These are phyloP conservation scores for Solea solea DNA, from an alignment of 2,113 vertebrate genomes.

Conservation along the genomic window DNA sequence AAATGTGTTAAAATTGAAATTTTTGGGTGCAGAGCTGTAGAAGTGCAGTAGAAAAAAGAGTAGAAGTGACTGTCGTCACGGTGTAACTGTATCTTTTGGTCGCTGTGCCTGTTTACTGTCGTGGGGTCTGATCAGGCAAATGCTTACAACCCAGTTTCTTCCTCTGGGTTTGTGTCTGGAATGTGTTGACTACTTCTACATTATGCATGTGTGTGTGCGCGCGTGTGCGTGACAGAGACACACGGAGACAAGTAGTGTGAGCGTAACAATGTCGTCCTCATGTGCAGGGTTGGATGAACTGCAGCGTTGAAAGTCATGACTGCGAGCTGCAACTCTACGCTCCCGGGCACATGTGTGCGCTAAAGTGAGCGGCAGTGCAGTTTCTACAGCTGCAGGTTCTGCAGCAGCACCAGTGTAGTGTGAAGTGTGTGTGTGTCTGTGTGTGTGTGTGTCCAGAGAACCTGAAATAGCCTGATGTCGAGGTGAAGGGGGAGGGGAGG, in stretches of 20 bases:
- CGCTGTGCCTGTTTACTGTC: constrained; percentile 22
- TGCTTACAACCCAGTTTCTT: constrained; percentile 41
- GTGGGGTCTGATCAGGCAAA: constrained; percentile 32
- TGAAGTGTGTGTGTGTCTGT: constrained; percentile 25
- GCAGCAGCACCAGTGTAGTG: constrained; percentile 42
- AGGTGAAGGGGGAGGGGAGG: constrained; percentile 59
- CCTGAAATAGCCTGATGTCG: constrained; percentile 75
- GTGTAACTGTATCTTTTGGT: constrained; percentile 50
- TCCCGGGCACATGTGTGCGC: neutral
- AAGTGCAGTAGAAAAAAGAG: neutral
- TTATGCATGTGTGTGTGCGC: constrained; percentile 21
- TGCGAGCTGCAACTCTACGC: constrained; percentile 2
- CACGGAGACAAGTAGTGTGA: constrained; percentile 15
- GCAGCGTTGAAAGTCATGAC: constrained; percentile 25
- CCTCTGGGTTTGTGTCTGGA: constrained; percentile 67
- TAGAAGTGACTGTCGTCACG: constrained; percentile 7
- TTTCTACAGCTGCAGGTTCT: constrained; percentile 31
- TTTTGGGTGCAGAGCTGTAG: neutral
- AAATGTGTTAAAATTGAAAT: neutral
- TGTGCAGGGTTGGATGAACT: constrained; percentile 49
- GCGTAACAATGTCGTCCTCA: constrained; percentile 44
- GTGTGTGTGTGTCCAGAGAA: constrained; percentile 56
- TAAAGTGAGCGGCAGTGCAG: neutral
- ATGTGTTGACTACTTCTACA: constrained; percentile 69
- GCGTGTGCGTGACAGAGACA: neutral